Evolutionary conservation across 2,113 vertebrate species (phyloP).

Genomic region (Sander vitreus): DNA sequence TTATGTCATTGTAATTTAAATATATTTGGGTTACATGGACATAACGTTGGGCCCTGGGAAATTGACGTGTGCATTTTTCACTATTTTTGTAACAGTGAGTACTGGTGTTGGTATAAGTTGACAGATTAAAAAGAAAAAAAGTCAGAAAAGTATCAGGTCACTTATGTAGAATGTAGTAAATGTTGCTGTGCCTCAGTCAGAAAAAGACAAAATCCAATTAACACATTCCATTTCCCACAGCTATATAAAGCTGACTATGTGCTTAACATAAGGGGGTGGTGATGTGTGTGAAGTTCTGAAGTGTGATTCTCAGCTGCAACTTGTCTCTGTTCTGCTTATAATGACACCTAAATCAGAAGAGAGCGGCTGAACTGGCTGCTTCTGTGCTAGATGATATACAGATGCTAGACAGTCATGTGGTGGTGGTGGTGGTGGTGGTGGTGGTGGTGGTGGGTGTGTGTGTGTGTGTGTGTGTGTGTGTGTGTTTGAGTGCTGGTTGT

Average conservation of each 20-base stretch:
- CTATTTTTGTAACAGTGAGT: background rate
- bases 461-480: conserved; percentile 23
- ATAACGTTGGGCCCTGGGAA: background rate
- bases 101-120: background rate
- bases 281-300: conserved; percentile 49
- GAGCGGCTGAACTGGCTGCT: conserved; percentile 23
- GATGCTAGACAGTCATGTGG: conserved; percentile 29
- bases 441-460: conserved; percentile 11
- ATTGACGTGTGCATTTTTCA: background rate
- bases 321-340: conserved; percentile 39
- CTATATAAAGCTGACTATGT: conserved; percentile 32
- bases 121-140: too few species aligned
- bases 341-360: conserved; percentile 35
- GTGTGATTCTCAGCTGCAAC: conserved; percentile 43
- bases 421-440: background rate
- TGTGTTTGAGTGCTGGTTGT: background rate
- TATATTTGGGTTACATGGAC: background rate
- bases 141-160: background rate
- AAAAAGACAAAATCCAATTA: conserved; percentile 42
- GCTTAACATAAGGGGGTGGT: conserved; percentile 9
- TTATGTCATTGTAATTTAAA: background rate
- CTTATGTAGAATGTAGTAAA: background rate
- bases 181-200: conserved; percentile 4
- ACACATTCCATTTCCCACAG: conserved; percentile 43
- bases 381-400: conserved; percentile 27